Base-by-base conservation (phyloP, 2,797 vertebrate genomes). In the Gadopsis marmoratus region DNA sequence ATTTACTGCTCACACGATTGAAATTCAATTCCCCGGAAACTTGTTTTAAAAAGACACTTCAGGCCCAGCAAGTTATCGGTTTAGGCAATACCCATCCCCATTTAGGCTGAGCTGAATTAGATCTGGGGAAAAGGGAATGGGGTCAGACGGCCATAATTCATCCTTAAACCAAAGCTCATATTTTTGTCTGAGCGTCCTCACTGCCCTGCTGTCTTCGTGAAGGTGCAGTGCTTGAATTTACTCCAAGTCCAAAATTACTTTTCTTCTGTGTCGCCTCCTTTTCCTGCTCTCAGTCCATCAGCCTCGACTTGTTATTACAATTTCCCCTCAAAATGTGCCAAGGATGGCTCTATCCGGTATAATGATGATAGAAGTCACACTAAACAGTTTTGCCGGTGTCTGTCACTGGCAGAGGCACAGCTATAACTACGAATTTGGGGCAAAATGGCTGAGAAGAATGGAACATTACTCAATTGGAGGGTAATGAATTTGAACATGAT, bases 401-500 rank as follows among this genome's bases (percentile, higher is more conserved):
- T 87, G 80, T 86, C 83, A 88, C 13, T 26, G 65, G 47, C 62
- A 76, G n/a, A 37, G 76, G 55, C 74, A 56, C 59, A 63, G 66
- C 70, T 76, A 73, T 69, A 64, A 75, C 75, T 62, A 43, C 37
- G 29, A 81, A 67, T 54, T 76, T 65, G 62, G 50, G 14, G 48
- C 78, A 77, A 83, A 89, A 81, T 74, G 86, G 84, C 69, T 66
- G 64, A 76, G 63, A 71, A 75, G 74, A 86, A 82, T 86, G 86
- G 91, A 85, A 88, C 84, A 89, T 91, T 90, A 83, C 71, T 89
- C 85, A 89, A 91, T 91, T 83, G 54, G 62, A 71, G 67, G 84
- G 76, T 91, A 93, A 93, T 93, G 91, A 89, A 91, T 92, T 87
- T 91, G 85, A 90, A 86, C 89, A 81, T 91, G 88, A 93, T 91